Percentiles rank a stretch among this genome's conserved stretches.
Conservation (phyloP, 1,140 invertebrate genomes). For the Drosophila cardini region DNA sequence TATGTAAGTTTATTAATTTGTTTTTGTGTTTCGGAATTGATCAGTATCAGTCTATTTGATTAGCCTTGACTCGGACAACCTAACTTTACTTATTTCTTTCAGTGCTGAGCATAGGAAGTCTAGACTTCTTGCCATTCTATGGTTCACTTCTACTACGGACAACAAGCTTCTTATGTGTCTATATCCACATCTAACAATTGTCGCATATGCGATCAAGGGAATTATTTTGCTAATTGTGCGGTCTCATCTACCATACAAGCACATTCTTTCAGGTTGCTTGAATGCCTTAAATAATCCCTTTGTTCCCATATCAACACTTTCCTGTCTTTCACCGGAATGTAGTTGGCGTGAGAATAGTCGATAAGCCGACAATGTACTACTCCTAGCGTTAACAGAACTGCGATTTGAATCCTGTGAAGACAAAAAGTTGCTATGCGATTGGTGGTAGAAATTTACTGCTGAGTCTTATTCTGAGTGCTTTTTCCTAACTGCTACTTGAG, state of each 20-base stretch:
- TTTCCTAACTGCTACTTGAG: too few species aligned
- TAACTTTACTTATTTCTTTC: background rate
- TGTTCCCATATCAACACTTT: constrained; percentile 19
- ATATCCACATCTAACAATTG: constrained; percentile 1
- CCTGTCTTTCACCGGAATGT: constrained; percentile 4
- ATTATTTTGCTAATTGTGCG: background rate
- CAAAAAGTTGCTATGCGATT: constrained; percentile 8
- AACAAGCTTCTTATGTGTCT: background rate
- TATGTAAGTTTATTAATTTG: constrained; percentile 26
- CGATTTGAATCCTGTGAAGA: constrained; percentile 1
- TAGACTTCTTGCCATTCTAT: background rate
- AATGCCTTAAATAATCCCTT: constrained; percentile 8
- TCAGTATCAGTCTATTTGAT: too few species aligned
- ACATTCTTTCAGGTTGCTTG: constrained; percentile 14
- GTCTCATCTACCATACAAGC: background rate
- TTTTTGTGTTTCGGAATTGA: constrained; percentile 17
- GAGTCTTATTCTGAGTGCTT: too few species aligned
- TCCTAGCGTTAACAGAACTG: constrained; percentile 9
- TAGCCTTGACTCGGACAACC: too few species aligned
- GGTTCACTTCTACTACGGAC: background rate
- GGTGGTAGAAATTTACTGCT: too few species aligned
- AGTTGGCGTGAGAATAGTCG: constrained; percentile 16
- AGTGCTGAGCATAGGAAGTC: background rate
- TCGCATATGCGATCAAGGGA: constrained; percentile 10
- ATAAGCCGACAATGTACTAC: constrained; percentile 9